Evolutionary conservation across 37 sponge, comb jelly and placozoan species (phyloP), one percentile per base, ranked within the genome.

Genomic region (Dysidea cf. avara): DNA sequence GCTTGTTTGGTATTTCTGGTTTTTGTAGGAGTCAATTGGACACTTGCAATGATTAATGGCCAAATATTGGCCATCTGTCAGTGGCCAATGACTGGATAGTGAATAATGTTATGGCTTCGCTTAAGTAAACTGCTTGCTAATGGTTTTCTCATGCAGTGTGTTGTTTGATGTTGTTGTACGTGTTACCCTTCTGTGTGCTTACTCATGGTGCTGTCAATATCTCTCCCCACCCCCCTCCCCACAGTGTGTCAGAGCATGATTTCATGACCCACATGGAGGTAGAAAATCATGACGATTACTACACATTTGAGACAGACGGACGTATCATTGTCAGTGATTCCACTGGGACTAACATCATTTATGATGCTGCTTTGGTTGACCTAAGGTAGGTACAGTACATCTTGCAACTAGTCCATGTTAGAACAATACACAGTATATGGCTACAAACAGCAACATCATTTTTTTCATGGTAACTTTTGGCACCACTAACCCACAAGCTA

Each of bases 241-340:
- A 11, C 63, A 88, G 88, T 1, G 43, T 88, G 2, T 58, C 66
- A 48, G 48, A 77, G 58, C 39, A 61, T 21, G 88, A 77, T 2
- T 88, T 88, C 66, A 81, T 89, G 76, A 43, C 17, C 24, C 79
- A 55, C 76, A 74, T 77, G 66, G 72, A 83, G 25, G 69, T 86
- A 7, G 83, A 82, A 43, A 86, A 91, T 58, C 92, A 79, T 59
- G 92, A 87, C 62, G 93, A 92, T 53, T 87, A 56, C 78, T 87
- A 87, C 59, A 26, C 58, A 4, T 76, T 71, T 25, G 59, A 74
- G 17, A 66, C 59, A 2, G 85, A 72, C 22, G 77, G 72, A 3
- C 48, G 39, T 5, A 61, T 88, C 26, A 40, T 29, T 2, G 92
- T 92, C 31, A 48, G 73, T 53, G 93, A 92, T 63, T 57, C 34